Base-by-base conservation (phyloP, 2,113 vertebrate species). In the Stomatorhinus ivindoensis region DNA sequence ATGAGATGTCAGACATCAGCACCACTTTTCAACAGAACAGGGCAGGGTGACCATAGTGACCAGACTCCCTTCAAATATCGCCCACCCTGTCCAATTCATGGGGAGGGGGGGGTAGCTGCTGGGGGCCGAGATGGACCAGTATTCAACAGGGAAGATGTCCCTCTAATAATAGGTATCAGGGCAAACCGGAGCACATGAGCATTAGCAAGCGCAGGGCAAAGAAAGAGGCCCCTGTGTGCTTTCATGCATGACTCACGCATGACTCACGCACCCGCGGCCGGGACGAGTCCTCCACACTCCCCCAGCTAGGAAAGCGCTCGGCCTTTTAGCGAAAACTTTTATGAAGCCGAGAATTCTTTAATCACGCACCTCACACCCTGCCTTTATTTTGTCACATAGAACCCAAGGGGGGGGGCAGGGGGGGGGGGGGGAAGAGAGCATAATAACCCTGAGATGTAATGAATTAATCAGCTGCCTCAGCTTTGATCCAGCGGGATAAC, bases 401-500 rank as follows among this genome's bases (percentile, higher is more conserved):
- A 93, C n/a, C 90, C 46, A 89, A 46, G 48, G 1, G 47, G 42
- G 55, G 21, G 21, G 15, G 90, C n/a, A n/a, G 89, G 89, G 89
- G 58, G 10, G 19, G 50, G 1, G 21, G 51, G 65, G 89, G 90
- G 92, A 91, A 88, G 89, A 89, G 90, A 90, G 83, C 15, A 86
- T 91, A 88, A 48, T 89, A 48, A 91, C 91, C 90, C 91, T 3
- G 21, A 48, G 50, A 58, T 86, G 82, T 93, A 93, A 91, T 89
- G 91, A 93, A 93, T 95, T 90, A 94, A 93, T 93, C 92, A 89
- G 76, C 89, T 73, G 84, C 90, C 90, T 48, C 88, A 90, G 92
- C 94, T 94, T 95, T 96, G 92, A 95, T 95, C 93, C 69, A 27
- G 27, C 5, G 93, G 48, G 39, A 42, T 87, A 90, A 93, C 89